Percentiles rank a stretch among this genome's conserved stretches.
Conservation (phyloP, 2,888 invertebrate genomes). For the Molanna angustata region DNA sequence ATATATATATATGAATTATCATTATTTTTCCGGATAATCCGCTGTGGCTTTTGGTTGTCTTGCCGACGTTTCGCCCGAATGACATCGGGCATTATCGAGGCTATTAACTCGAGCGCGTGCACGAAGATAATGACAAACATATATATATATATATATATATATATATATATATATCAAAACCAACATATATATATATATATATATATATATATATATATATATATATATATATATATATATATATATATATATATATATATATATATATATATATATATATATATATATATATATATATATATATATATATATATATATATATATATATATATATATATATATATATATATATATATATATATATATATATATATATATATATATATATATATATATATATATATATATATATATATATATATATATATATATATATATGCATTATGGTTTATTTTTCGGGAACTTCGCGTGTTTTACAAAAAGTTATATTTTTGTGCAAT, state of each 20-base stretch:
- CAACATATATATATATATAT: not conserved
- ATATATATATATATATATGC: no score
- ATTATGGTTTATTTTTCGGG: no score
- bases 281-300: not conserved
- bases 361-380: not conserved
- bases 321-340: not conserved
- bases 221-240: slow-evolving; percentile 4
- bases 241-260: slow-evolving; percentile 5
- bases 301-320: not conserved
- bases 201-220: not conserved
- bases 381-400: no score
- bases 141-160: slow-evolving; percentile 7
- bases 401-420: no score
- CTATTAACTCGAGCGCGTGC: no score
- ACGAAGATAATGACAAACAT: not conserved
- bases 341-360: not conserved
- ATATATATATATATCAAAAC: no score
- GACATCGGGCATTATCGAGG: no score
- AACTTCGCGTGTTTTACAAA: no score
- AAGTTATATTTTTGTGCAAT: no score
- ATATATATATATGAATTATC: slow-evolving; percentile 7
- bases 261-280: not conserved
- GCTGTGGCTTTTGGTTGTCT: no score
- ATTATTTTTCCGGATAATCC: no score
- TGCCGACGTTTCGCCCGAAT: no score